Evolutionary conservation across 2,113 vertebrate species (phyloP).

Genomic region (Stercorarius parasiticus): DNA sequence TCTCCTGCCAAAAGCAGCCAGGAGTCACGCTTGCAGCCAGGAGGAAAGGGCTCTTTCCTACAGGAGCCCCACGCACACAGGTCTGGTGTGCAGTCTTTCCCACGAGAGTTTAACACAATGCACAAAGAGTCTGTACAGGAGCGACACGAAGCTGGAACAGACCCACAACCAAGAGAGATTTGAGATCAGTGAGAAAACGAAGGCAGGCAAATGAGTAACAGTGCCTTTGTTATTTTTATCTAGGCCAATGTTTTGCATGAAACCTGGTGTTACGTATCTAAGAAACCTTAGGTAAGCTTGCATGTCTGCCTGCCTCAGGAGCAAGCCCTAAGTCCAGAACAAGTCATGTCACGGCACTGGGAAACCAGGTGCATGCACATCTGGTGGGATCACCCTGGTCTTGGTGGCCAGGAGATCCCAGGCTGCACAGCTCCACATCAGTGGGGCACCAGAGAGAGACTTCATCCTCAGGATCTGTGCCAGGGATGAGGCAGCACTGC

Average conservation of each 20-base stretch:
- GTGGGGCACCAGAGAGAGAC: not conserved
- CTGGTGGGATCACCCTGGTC: not conserved
- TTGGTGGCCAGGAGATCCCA: not conserved
- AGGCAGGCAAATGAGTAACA: not conserved
- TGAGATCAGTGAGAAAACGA: not conserved
- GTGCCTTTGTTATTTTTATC: not conserved
- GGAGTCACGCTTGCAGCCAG: not conserved
- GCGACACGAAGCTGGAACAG: not conserved
- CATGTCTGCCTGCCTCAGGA: not conserved
- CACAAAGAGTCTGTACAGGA: not conserved
- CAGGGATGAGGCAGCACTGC: not conserved
- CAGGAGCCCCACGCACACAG: not conserved
- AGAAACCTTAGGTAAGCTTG: not conserved
- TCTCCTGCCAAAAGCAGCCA: not conserved
- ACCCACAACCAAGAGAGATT: not conserved
- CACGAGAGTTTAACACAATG: rapidly evolving
- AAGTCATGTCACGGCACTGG: not conserved
- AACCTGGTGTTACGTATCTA: not conserved
- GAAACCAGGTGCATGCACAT: not conserved
- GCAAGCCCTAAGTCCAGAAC: not conserved
- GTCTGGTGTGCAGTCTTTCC: not conserved
- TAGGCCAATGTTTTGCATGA: not conserved
- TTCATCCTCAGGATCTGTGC: not conserved
- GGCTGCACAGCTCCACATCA: not conserved
- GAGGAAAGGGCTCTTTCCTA: not conserved